Percentiles rank a stretch among this genome's conserved stretches.
These are phyloP conservation scores for Trichosurus vulpecula DNA, from an alignment of 2,797 vertebrate genomes.

Conservation along the genomic window DNA sequence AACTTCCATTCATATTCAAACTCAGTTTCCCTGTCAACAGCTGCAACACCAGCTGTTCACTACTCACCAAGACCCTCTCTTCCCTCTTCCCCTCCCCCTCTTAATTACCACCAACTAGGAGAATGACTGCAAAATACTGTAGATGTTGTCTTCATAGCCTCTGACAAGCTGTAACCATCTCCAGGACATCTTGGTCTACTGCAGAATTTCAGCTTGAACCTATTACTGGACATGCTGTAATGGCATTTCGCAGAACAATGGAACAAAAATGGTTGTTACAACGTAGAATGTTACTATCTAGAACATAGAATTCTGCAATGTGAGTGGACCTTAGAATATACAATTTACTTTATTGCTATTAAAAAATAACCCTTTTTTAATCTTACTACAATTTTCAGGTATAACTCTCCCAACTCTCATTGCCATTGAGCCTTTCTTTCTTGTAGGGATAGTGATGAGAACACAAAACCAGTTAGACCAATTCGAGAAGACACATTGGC, in stretches of 20 bases:
- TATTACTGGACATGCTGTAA: neutral
- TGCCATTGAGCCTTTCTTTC: neutral
- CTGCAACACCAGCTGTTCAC: constrained; percentile 71
- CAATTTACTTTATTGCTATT: neutral
- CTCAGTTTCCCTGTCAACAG: constrained; percentile 62
- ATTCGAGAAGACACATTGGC: neutral
- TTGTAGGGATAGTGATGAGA: neutral
- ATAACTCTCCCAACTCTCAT: neutral
- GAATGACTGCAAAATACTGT: constrained; percentile 39
- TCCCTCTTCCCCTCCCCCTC: neutral
- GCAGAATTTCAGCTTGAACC: neutral
- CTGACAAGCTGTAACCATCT: constrained; percentile 50
- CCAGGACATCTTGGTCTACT: constrained; percentile 6
- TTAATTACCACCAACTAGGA: constrained; percentile 58
- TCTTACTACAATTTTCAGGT: neutral
- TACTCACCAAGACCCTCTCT: neutral
- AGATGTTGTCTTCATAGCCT: constrained; percentile 19
- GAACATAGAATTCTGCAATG: neutral
- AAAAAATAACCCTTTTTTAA: neutral
- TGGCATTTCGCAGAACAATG: neutral
- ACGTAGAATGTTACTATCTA: neutral
- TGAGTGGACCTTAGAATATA: neutral
- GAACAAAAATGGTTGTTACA: neutral
- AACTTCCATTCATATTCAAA: constrained; percentile 62
- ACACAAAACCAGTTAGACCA: neutral